A percentile compares a stretch with the other conserved stretches of the same genome.
phyloP scores from a whole-genome alignment of 2,888 invertebrate species.

The Macroteleia sp. region DNA sequence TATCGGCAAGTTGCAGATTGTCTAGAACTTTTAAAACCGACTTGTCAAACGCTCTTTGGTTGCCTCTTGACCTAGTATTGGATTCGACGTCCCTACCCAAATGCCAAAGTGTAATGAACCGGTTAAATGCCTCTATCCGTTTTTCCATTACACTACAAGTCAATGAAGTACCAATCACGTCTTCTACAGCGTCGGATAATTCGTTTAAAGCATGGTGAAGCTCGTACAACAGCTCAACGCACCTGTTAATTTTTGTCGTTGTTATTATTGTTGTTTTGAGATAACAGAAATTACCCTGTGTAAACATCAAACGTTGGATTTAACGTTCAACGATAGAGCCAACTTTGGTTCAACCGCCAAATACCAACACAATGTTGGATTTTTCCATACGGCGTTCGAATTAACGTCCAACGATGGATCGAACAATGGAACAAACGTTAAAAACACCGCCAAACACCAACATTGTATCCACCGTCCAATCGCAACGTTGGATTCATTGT shows the following conservation, averaged over 20 bases:
- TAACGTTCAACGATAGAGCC: too few species aligned
- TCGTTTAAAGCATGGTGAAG: conserved; percentile 87
- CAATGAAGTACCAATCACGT: conserved; percentile 86
- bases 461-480: too few species aligned
- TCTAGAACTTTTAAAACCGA: conserved; percentile 90
- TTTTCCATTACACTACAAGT: conserved; percentile 83
- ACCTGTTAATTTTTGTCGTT: conserved; percentile 68
- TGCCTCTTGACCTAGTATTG: conserved; percentile 84
- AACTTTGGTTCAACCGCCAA: too few species aligned
- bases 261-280: too few species aligned
- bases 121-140: conserved; percentile 86
- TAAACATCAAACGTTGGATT: too few species aligned
- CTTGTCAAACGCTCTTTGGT: conserved; percentile 87
- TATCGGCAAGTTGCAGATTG: conserved; percentile 86
- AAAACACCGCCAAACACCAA: too few species aligned
- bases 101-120: conserved; percentile 90
- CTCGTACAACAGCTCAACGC: conserved; percentile 90
- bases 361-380: too few species aligned
- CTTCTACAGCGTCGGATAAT: conserved; percentile 87
- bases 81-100: conserved; percentile 88
- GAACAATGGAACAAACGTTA: too few species aligned
- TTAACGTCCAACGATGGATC: too few species aligned
- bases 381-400: too few species aligned
- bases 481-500: too few species aligned
- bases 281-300: too few species aligned